Evolutionary conservation across 1,140 invertebrate species (phyloP).

Genomic region (Magallana angulata): DNA sequence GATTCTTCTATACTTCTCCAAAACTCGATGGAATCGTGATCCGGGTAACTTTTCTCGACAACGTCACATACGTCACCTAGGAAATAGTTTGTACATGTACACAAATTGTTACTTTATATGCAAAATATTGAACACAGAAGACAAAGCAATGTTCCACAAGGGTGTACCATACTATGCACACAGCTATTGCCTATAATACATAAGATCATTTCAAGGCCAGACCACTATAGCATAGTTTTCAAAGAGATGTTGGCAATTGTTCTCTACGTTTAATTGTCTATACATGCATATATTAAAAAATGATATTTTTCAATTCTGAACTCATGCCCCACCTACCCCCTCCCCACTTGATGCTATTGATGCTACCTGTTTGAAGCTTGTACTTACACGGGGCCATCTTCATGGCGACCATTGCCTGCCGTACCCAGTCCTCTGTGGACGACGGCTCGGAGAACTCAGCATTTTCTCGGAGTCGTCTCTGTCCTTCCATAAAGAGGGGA

Average conservation of each 20-base stretch:
- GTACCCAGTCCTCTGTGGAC: neutral
- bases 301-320: no score
- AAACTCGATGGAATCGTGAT: constrained; percentile 15
- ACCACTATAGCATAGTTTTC: no score
- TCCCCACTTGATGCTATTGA: no score
- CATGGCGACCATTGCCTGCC: neutral
- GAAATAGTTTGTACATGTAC: neutral
- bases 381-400: neutral
- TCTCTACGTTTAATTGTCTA: no score
- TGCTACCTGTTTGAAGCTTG: no score
- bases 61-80: neutral
- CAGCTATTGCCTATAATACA: no score
- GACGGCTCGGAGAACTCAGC: neutral
- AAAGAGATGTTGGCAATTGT: no score
- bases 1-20: neutral
- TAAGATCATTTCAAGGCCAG: no score
- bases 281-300: no score
- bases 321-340: no score
- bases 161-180: no score
- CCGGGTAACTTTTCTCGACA: neutral
- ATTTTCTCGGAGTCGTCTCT: neutral
- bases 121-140: neutral
- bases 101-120: neutral
- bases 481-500: neutral
- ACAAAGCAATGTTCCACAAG: no score